Evolutionary conservation across 2,888 invertebrate species (phyloP).

Genomic region (Drosophila subquinaria): DNA sequence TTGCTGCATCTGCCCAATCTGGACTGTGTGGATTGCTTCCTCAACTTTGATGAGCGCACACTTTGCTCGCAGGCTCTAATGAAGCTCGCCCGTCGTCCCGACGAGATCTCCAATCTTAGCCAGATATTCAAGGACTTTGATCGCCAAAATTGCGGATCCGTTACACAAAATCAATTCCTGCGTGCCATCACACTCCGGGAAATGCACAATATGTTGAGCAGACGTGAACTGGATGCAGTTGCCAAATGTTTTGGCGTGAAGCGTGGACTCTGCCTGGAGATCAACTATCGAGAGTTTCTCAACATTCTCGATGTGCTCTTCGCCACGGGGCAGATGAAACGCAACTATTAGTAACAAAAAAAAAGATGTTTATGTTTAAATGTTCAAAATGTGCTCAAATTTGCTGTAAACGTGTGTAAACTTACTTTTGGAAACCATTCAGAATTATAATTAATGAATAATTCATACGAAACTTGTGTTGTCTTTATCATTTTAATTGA

Average conservation of each 20-base stretch:
- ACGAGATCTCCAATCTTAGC: constrained; percentile 89
- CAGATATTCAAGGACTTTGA: constrained; percentile 91
- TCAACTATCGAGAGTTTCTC: constrained; percentile 90
- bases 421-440: constrained; percentile 1
- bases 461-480: neutral
- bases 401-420: constrained; percentile 26
- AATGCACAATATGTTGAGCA: constrained; percentile 88
- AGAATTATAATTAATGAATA: constrained; percentile 11
- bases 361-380: neutral
- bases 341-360: constrained; percentile 73
- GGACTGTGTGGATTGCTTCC: constrained; percentile 88
- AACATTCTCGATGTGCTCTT: constrained; percentile 89
- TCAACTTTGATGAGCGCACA: constrained; percentile 91
- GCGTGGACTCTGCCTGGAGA: constrained; percentile 87
- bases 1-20: constrained; percentile 89
- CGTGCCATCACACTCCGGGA: constrained; percentile 89
- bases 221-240: constrained; percentile 89
- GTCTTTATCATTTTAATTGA: constrained; percentile 43
- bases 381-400: constrained; percentile 30
- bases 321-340: constrained; percentile 86
- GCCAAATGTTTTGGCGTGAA: constrained; percentile 91
- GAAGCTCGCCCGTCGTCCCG: constrained; percentile 89
- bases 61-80: constrained; percentile 88
- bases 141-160: constrained; percentile 88
- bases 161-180: constrained; percentile 88